Conservation (phyloP, 2,888 invertebrate species). For the Erebia ligea region DNA sequence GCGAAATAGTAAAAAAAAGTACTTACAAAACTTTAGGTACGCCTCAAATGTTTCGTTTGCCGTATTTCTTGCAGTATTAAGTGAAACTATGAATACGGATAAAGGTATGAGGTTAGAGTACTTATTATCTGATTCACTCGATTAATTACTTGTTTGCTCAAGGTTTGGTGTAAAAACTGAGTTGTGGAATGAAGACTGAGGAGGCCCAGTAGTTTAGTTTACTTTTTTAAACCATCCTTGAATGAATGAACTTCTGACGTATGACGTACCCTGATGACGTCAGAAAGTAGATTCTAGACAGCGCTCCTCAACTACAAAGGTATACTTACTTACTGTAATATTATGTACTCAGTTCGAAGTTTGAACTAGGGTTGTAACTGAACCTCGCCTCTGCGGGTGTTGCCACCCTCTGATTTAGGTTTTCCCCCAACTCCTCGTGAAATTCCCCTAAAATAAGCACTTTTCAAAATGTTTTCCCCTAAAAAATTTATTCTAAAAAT, state of each 20-base stretch:
- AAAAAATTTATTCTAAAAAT: too few species aligned
- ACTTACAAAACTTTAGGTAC: slow-evolving; percentile 51
- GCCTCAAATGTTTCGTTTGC: slow-evolving; percentile 25
- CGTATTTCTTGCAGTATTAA: slow-evolving; percentile 33
- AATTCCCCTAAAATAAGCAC: too few species aligned
- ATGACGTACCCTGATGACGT: slow-evolving; percentile 4
- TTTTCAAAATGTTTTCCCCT: too few species aligned
- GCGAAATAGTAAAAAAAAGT: slow-evolving; percentile 34
- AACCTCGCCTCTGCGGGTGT: too few species aligned
- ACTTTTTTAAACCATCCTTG: slow-evolving; percentile 33
- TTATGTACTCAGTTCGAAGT: too few species aligned
- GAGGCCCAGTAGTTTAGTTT: slow-evolving; percentile 32
- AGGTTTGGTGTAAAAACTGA: slow-evolving; percentile 43
- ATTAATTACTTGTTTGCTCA: slow-evolving; percentile 41
- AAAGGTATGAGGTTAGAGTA: slow-evolving; percentile 29
- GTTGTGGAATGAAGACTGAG: slow-evolving; percentile 18
- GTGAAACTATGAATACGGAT: slow-evolving; percentile 25
- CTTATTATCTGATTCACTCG: slow-evolving; percentile 43
- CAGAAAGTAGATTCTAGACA: too few species aligned
- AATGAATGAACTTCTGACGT: slow-evolving; percentile 24
- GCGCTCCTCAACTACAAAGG: too few species aligned
- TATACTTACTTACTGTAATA: too few species aligned
- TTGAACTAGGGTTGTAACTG: too few species aligned
- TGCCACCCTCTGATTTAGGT: too few species aligned
- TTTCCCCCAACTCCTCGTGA: too few species aligned